These are phyloP conservation scores for Hoplodrina ambigua DNA, from an alignment of 2,888 invertebrate species.

Conservation along the genomic window DNA sequence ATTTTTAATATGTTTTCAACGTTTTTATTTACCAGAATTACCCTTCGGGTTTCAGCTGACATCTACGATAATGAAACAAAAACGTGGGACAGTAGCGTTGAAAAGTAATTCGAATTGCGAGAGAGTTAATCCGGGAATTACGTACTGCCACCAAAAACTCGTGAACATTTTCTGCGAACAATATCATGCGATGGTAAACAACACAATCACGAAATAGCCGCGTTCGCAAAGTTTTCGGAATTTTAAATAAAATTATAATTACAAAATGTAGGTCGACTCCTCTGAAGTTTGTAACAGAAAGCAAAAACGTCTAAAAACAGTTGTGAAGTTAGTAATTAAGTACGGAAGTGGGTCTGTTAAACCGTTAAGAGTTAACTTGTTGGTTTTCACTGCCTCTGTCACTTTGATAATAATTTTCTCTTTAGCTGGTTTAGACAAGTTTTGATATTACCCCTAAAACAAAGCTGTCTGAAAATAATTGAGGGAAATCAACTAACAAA, in stretches of 20 bases:
- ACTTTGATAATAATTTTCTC: conserved; percentile 39
- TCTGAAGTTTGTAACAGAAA: conserved; percentile 41
- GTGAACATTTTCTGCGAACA: neutral
- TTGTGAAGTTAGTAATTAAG: conserved; percentile 56
- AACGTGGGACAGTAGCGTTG: neutral
- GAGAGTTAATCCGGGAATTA: neutral
- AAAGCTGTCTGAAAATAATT: conserved; percentile 35
- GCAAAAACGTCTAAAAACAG: conserved; percentile 61
- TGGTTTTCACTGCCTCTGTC: conserved; percentile 44
- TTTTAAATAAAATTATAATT: conserved; percentile 56
- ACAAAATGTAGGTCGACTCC: conserved; percentile 45
- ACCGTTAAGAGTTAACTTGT: conserved; percentile 41
- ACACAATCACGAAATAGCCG: conserved; percentile 20
- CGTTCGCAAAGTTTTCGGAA: conserved; percentile 21
- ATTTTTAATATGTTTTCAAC: no score
- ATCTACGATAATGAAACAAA: neutral
- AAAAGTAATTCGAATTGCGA: neutral
- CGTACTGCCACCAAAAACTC: neutral
- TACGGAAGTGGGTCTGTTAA: conserved; percentile 49
- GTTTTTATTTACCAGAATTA: no score
- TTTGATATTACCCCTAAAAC: conserved; percentile 34
- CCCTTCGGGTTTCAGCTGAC: neutral
- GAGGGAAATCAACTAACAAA: conserved; percentile 22
- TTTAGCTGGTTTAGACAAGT: conserved; percentile 48
- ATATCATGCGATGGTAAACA: conserved; percentile 24